A percentile compares a stretch with the other conserved stretches of the same genome.
Conservation (phyloP, 2,888 invertebrate species). For the Epiblema foenella region DNA sequence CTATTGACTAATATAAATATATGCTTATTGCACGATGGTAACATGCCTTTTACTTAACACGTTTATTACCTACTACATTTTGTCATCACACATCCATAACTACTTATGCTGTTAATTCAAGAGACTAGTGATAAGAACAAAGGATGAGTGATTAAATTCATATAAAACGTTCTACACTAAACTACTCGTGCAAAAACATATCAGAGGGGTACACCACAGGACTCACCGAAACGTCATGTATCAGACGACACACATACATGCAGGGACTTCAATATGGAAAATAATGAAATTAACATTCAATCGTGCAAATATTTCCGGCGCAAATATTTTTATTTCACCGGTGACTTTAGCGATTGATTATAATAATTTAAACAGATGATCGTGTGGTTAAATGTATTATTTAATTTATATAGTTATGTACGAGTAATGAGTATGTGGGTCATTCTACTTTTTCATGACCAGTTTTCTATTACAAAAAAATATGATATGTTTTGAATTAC, state of each 20-base stretch:
- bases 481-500: no score
- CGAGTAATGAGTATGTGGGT: no score
- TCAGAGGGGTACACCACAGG: background rate
- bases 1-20: background rate
- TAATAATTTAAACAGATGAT: background rate
- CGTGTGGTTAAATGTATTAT: no score
- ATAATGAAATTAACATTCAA: background rate
- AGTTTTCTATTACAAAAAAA: no score
- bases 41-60: background rate
- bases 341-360: background rate
- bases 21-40: background rate
- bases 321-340: background rate
- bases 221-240: constrained; percentile 1
- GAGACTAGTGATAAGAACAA: background rate
- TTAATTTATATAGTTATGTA: no score
- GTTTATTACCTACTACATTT: background rate
- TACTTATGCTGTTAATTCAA: background rate
- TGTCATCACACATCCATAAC: background rate
- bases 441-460: no score
- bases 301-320: background rate
- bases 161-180: background rate
- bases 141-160: background rate
- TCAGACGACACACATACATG: background rate
- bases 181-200: constrained; percentile 14
- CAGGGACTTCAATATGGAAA: background rate